Evolutionary conservation across 1,140 invertebrate genomes (phyloP).

Genomic region (Tetramorium alpestre): DNA sequence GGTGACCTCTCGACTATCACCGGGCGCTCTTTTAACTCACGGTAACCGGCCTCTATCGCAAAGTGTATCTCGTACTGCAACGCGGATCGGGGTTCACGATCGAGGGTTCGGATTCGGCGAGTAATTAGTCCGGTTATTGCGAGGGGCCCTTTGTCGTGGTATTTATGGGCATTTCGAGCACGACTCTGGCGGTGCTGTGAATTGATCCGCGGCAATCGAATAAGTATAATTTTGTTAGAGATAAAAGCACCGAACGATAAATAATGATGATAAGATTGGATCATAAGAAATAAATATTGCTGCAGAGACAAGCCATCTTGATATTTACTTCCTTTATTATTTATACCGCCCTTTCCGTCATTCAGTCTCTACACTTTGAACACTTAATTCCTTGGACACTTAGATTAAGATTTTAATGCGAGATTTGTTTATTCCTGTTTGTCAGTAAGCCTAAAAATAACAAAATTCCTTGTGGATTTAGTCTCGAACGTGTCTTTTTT

Average conservation of each 20-base stretch:
- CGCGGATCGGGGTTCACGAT: slow-evolving; percentile 31
- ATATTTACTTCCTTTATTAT: background rate
- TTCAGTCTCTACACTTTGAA: background rate
- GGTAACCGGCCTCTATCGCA: slow-evolving; percentile 66
- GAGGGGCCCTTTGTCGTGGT: slow-evolving; percentile 22
- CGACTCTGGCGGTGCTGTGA: slow-evolving; percentile 23
- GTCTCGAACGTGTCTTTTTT: background rate
- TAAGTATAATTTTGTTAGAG: slow-evolving; percentile 14
- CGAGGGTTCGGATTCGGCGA: slow-evolving; percentile 47
- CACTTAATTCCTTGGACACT: background rate
- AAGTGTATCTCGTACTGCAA: slow-evolving; percentile 38
- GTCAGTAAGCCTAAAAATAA: background rate
- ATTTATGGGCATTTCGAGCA: slow-evolving; percentile 54
- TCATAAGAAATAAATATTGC: slow-evolving; percentile 1
- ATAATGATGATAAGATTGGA: slow-evolving; percentile 34
- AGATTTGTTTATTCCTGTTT: background rate
- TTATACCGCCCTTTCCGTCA: background rate
- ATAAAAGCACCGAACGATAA: background rate
- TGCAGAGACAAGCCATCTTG: slow-evolving; percentile 5
- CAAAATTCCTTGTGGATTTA: slow-evolving; percentile 1
- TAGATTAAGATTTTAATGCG: background rate
- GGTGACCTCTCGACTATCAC: slow-evolving; percentile 75
- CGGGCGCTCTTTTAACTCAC: slow-evolving; percentile 54
- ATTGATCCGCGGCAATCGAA: background rate
- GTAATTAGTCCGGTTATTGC: slow-evolving; percentile 62